Evolutionary conservation across 2,797 vertebrate genomes (phyloP).

Genomic region (Heteromormyrus szaboi): DNA sequence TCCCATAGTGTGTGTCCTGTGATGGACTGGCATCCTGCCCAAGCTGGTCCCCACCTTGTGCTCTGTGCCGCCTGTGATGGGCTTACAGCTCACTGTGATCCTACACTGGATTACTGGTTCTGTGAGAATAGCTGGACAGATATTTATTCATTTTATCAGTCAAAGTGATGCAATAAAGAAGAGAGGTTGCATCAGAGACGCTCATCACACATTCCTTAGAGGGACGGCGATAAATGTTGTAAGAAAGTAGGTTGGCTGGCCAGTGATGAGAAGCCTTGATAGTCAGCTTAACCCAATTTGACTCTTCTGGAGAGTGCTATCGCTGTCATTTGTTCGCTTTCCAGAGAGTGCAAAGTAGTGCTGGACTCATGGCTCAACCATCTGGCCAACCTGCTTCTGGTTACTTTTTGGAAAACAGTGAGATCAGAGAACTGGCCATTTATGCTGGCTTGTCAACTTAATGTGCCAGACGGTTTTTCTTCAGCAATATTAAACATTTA

Average conservation of each 20-base stretch:
- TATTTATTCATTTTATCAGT: not conserved
- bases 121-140: not conserved
- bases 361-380: not conserved
- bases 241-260: not conserved
- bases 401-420: not conserved
- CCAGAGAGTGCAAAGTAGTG: not conserved
- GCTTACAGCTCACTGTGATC: not conserved
- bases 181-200: not conserved
- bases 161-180: not conserved
- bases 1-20: not conserved
- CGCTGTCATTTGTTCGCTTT: slow-evolving; percentile 1
- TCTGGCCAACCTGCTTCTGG: not conserved
- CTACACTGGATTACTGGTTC: not conserved
- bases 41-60: not conserved
- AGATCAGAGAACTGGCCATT: not conserved
- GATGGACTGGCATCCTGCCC: not conserved
- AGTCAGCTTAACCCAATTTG: not conserved
- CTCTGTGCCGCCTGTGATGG: not conserved
- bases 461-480: not conserved
- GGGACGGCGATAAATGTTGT: not conserved
- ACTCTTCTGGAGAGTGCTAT: slow-evolving; percentile 2
- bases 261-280: not conserved
- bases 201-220: not conserved
- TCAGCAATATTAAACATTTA: not conserved
- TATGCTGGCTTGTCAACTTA: not conserved